phyloP scores from a whole-genome alignment of 2,797 vertebrate species.

The Siniperca obscura region DNA sequence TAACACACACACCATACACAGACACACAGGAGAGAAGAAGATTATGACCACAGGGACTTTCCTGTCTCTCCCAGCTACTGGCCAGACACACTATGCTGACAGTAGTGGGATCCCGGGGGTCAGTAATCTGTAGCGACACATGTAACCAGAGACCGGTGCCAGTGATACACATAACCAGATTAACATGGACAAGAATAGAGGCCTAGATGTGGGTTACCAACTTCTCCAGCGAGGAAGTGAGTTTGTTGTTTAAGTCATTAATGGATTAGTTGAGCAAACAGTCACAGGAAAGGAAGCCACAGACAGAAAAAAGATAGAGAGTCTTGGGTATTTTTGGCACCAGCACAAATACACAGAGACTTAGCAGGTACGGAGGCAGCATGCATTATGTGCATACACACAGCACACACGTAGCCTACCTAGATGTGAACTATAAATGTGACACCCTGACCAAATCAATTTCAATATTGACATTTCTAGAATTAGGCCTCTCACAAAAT shows the following conservation, averaged over 20 bases:
- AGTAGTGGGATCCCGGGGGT: constrained; percentile 43
- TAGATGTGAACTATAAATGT: constrained; percentile 22
- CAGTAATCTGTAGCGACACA: constrained; percentile 43
- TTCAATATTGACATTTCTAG: constrained; percentile 59
- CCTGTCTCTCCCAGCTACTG: constrained; percentile 52
- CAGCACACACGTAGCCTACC: constrained; percentile 5
- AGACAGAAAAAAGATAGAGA: constrained; percentile 22
- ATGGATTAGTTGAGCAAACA: constrained; percentile 68
- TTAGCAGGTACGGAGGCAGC: constrained; percentile 23
- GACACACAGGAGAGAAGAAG: constrained; percentile 50
- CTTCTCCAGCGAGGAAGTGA: constrained; percentile 32
- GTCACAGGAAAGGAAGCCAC: constrained; percentile 48
- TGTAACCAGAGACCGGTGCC: constrained; percentile 47
- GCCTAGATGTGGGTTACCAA: constrained; percentile 52
- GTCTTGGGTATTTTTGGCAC: constrained; percentile 47
- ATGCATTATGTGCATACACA: constrained; percentile 12
- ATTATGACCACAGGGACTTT: constrained; percentile 73
- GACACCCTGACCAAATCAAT: constrained; percentile 40
- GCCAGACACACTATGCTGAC: constrained; percentile 42
- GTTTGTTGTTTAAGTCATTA: constrained; percentile 65
- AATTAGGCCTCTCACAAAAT: constrained; percentile 23
- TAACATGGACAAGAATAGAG: constrained; percentile 72
- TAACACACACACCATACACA: constrained; percentile 33
- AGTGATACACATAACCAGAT: constrained; percentile 74
- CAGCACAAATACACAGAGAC: constrained; percentile 34